These are phyloP conservation scores for Pelagia noctiluca DNA, from an alignment of 30 jellyfish, hydroid and myxozoan species.

Conservation along the genomic window DNA sequence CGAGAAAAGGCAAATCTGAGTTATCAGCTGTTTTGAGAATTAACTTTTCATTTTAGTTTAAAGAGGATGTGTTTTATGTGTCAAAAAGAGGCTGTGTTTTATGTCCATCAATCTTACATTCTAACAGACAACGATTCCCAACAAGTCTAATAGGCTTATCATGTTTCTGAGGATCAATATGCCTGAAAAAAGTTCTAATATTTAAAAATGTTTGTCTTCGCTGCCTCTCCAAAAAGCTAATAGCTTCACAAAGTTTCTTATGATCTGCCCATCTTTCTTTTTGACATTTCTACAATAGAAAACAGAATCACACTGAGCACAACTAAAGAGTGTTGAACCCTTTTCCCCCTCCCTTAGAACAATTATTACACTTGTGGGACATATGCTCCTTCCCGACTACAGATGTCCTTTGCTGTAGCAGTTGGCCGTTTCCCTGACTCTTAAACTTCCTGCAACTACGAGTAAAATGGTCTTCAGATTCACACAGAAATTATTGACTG, in stretches of 20 bases:
- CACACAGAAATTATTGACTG: background rate
- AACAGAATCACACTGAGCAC: background rate
- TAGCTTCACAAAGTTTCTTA: too few species aligned
- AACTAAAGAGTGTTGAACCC: background rate
- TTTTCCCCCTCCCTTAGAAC: background rate
- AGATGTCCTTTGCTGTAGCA: background rate
- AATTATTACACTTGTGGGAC: background rate
- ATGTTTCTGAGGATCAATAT: conserved; percentile 19
- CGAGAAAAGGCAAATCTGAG: too few species aligned
- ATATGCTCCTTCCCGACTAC: background rate
- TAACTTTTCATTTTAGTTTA: too few species aligned
- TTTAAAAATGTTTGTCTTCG: background rate
- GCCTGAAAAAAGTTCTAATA: conserved; percentile 24
- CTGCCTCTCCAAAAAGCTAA: conserved; percentile 22
- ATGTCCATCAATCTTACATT: background rate
- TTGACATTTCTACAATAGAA: background rate
- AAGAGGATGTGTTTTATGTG: too few species aligned
- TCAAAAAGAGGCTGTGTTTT: background rate
- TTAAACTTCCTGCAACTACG: background rate
- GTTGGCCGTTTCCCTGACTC: conserved; percentile 2
- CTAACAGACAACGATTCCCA: background rate
- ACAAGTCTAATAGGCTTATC: conserved; percentile 21
- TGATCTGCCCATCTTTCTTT: background rate
- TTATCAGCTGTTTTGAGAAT: too few species aligned
- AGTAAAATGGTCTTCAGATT: background rate